Conservation (phyloP, 2,113 vertebrate genomes). For the Dipodomys ordii region DNA sequence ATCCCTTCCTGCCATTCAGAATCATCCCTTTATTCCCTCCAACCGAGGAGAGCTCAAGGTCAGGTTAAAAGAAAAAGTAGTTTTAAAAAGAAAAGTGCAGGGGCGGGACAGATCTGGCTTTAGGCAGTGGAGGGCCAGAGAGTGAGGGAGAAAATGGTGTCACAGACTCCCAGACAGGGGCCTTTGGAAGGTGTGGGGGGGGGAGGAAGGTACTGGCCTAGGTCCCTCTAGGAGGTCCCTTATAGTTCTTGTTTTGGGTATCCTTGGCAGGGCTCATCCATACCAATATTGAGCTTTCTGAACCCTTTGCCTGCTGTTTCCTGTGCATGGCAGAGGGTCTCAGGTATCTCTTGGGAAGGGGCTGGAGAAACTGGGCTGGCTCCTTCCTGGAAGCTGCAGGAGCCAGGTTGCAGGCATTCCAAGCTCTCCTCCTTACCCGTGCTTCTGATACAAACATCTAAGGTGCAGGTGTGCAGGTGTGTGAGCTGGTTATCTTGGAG, state of each 20-base stretch:
- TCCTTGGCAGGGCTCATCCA: background rate
- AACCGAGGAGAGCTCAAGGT: slow-evolving; percentile 29
- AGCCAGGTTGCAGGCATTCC: background rate
- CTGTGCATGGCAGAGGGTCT: background rate
- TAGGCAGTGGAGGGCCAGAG: background rate
- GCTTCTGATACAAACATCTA: background rate
- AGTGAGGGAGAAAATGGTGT: fast-evolving
- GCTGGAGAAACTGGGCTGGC: too few species aligned
- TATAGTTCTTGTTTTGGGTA: too few species aligned
- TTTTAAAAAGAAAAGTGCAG: background rate
- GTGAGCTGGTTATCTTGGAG: background rate
- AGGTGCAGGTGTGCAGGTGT: fast-evolving
- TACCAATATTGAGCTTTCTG: background rate
- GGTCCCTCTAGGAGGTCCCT: too few species aligned
- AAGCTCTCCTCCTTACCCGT: too few species aligned
- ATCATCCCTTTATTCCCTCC: background rate
- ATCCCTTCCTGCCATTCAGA: background rate
- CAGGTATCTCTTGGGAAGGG: background rate
- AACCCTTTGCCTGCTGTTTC: background rate
- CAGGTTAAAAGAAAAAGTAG: slow-evolving; percentile 5
- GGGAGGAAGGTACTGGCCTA: too few species aligned
- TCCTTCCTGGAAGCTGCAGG: background rate
- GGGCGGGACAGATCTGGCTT: background rate
- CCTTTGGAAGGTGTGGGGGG: background rate
- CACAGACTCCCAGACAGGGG: too few species aligned